phyloP scores from a whole-genome alignment of 2,113 vertebrate species.

The Myotis davidii region DNA sequence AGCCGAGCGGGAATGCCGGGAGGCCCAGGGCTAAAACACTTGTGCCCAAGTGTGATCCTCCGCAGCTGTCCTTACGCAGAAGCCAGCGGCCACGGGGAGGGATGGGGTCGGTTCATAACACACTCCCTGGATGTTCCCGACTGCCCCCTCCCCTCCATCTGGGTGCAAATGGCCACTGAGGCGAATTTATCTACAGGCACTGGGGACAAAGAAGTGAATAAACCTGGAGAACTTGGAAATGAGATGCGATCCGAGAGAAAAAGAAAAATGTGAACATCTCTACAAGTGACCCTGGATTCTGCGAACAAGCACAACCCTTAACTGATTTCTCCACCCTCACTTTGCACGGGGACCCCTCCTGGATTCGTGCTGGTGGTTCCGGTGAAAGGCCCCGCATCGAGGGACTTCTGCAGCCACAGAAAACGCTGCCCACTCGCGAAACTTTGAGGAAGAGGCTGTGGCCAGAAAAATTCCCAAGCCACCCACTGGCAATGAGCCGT shows the following conservation, averaged over 20 bases:
- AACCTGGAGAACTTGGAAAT: not conserved
- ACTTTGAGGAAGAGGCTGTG: conserved; percentile 44
- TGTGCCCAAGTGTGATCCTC: not conserved
- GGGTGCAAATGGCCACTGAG: conserved; percentile 10
- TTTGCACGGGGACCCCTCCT: not conserved
- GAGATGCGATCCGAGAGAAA: not conserved
- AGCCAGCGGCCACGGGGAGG: not conserved
- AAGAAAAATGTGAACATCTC: not conserved
- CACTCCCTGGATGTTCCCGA: not conserved
- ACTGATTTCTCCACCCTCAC: not conserved
- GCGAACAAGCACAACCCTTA: not conserved
- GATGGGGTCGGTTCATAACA: conserved; percentile 9
- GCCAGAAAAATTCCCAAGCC: conserved; percentile 52
- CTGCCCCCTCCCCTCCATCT: conserved; percentile 37
- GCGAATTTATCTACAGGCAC: not conserved
- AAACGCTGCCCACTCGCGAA: not conserved
- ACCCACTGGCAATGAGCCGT: not conserved
- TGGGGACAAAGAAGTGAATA: not conserved
- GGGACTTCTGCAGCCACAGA: not conserved
- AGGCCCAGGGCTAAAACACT: not conserved
- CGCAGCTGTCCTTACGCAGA: not conserved
- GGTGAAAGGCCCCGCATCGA: not conserved
- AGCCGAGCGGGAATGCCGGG: not conserved
- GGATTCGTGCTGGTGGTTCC: not conserved
- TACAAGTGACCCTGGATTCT: not conserved